A percentile compares a stretch with the other conserved stretches of the same genome.
Evolutionary conservation across 2,113 vertebrate species (phyloP).

Genomic region (Geococcyx californianus): DNA sequence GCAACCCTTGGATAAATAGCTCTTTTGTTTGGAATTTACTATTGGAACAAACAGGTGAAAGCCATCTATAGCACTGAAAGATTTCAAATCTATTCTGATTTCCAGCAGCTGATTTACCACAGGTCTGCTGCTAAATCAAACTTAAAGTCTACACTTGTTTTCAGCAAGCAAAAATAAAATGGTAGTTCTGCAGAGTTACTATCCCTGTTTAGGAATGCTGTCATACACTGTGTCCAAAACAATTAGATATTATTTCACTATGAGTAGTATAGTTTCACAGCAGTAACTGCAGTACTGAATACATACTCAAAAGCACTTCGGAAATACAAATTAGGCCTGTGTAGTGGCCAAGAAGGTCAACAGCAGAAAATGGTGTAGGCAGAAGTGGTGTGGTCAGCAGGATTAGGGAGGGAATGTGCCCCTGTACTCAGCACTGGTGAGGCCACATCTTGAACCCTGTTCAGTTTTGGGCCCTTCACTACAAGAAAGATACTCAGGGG

Average conservation of each 20-base stretch:
- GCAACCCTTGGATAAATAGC: neutral
- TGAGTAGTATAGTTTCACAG: neutral
- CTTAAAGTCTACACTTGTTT: neutral
- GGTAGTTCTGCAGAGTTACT: neutral
- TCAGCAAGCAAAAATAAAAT: neutral
- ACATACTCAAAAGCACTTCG: neutral
- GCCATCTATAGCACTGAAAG: neutral
- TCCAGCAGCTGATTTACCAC: neutral
- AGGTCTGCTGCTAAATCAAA: neutral
- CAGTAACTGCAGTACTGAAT: accelerated
- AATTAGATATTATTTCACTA: neutral
- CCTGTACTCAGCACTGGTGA: no score
- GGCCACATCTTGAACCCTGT: no score
- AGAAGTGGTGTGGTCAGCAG: no score
- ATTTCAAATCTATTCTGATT: neutral
- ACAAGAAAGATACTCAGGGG: no score
- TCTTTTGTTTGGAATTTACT: neutral
- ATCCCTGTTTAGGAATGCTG: neutral
- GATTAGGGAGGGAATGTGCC: no score
- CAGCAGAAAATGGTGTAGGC: no score
- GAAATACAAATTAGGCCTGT: neutral
- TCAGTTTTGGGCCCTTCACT: no score
- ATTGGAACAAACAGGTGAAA: neutral
- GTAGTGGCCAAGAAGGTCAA: no score
- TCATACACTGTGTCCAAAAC: neutral